Evolutionary conservation across 2,113 vertebrate genomes (phyloP).

Genomic region (Stictonetta naevosa): DNA sequence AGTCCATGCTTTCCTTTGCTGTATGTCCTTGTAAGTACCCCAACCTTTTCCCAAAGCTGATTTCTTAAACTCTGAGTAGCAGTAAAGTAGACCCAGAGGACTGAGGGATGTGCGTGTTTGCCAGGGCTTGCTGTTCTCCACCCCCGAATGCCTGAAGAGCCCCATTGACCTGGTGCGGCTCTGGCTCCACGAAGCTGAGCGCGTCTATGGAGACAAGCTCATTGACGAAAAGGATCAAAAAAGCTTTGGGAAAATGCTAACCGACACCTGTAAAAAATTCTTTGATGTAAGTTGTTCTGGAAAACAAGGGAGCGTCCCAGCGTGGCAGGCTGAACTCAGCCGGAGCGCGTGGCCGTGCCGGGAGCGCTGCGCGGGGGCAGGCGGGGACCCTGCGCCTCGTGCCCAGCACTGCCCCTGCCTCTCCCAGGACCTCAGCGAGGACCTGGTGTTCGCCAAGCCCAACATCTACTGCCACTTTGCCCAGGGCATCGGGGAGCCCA

Average conservation of each 20-base stretch:
- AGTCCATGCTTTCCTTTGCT: not conserved
- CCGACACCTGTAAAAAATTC: conserved; percentile 65
- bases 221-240: conserved; percentile 66
- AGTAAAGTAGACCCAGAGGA: not conserved
- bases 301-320: not conserved
- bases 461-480: conserved; percentile 81
- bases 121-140: conserved; percentile 81
- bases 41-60: not conserved
- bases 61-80: not conserved
- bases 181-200: conserved; percentile 79
- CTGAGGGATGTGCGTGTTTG: not conserved
- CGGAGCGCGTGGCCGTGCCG: not conserved
- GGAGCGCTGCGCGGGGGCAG: not conserved
- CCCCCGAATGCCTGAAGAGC: conserved; percentile 47
- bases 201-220: conserved; percentile 82
- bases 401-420: accelerated
- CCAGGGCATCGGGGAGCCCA: conserved; percentile 75
- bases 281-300: conserved; percentile 66
- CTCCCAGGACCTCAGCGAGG: conserved; percentile 67
- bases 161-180: conserved; percentile 75
- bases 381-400: not conserved
- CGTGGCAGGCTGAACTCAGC: not conserved
- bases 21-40: not conserved
- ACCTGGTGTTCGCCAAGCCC: conserved; percentile 68
- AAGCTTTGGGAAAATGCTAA: conserved; percentile 49